phyloP scores from a whole-genome alignment of 2,888 invertebrate species.

The Ornithoptera alexandrae region DNA sequence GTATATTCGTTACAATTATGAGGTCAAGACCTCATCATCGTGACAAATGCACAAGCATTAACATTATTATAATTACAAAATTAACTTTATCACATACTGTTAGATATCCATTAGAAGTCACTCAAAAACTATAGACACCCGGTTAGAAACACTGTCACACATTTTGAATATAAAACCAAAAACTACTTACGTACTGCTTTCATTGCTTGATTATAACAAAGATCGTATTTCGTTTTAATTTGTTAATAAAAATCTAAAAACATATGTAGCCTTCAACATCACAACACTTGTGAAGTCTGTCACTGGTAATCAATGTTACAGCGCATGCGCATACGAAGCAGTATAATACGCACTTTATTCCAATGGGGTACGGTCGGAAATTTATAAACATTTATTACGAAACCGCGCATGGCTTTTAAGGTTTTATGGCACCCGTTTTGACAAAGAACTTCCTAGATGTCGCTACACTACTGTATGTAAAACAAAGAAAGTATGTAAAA shows the following conservation, averaged over 20 bases:
- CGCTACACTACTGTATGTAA: background rate
- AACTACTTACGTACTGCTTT: slow-evolving; percentile 52
- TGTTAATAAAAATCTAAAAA: slow-evolving; percentile 34
- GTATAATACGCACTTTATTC: slow-evolving; percentile 35
- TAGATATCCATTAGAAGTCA: background rate
- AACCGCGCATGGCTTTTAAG: slow-evolving; percentile 56
- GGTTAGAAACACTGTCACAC: background rate
- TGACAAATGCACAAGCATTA: too few species aligned
- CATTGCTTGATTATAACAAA: slow-evolving; percentile 48
- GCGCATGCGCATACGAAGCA: slow-evolving; percentile 59
- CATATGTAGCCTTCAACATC: slow-evolving; percentile 27
- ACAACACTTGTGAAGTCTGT: slow-evolving; percentile 41
- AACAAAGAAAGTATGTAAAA: too few species aligned
- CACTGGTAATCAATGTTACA: slow-evolving; percentile 63
- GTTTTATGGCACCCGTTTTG: background rate
- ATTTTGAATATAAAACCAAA: slow-evolving; percentile 1
- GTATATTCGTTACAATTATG: too few species aligned
- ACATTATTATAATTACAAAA: too few species aligned
- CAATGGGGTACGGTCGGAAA: slow-evolving; percentile 13
- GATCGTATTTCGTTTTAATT: slow-evolving; percentile 41
- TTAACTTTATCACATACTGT: too few species aligned
- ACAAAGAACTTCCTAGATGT: slow-evolving; percentile 15
- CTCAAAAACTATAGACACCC: background rate
- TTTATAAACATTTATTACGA: slow-evolving; percentile 19
- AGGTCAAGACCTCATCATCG: too few species aligned